Evolutionary conservation across 2,888 invertebrate genomes (phyloP), one percentile per base, ranked within the genome.

Genomic region (Drosophila nigricruria): DNA sequence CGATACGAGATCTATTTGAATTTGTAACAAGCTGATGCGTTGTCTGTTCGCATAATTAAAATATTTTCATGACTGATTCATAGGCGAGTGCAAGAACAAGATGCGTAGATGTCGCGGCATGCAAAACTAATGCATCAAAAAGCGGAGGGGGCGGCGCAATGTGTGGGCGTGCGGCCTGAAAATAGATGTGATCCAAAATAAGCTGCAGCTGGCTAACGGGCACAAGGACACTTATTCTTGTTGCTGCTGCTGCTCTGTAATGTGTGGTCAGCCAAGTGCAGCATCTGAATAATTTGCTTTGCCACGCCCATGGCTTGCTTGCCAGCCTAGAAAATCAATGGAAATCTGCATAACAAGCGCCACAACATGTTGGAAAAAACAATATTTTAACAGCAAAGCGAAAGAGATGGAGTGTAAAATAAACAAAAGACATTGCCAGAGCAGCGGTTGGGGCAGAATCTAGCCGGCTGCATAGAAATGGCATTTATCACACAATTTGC

Each of bases 401-500:
- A 62, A 50, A 27, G 12, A 23, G 40, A 23, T 34, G 30, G 49
- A 34, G 47, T 49, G 45, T 27, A 40, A 53, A 36, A 64, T 34
- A 75, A 56, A 62, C 47, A 57, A 47, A 18, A 12, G 47, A 38
- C 47, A 53, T 54, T 20, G 62, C 4, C 12, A 20, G 25, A 12
- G 6, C 27, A 27, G 38, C 27, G 3, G 27, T 8, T 25, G 0
- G 34, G 43, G 16, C 30, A 62, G 58, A 49, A 12, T 25, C 36
- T 9, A 16, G 52, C 1, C 9, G 53, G 53, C 53, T 53, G 62
- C 80, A 68, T 66, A 63, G 34, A 70, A 78, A 74, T 67, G 67
- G 66, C 81, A 81, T 88, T 86, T 81, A 88, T 80, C 75, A 85
- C 75, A 85, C 90, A 81, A 90, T 87, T 88, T 86, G 75, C 90